Evolutionary conservation across 2,797 vertebrate species (phyloP), one percentile per base, ranked within the genome.

Genomic region (Paedocypris micromegethes): DNA sequence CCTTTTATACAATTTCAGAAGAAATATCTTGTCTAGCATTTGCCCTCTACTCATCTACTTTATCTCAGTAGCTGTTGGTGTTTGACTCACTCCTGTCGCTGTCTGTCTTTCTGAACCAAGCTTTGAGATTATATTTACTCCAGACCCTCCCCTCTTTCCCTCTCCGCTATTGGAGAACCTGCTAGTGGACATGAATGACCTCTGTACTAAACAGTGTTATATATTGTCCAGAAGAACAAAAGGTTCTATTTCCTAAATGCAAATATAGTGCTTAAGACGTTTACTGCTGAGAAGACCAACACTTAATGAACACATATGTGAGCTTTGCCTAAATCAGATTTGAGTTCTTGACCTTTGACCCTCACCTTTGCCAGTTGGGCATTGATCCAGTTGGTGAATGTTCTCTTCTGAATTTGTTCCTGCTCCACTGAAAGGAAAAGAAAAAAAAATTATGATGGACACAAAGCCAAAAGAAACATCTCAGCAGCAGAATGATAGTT

Each of bases 331-430:
- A 52, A 38, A 3, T 43, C 52, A 9, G 37, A 23, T 62, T 56
- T 63, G 7, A 66, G 9, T 6, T 23, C 5, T 8, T 49, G 40
- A 61, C 6, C 52, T 70, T 62, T 62, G 6, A 60, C 46, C 39
- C 42, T 91, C 79, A 98, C 96, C 94, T 96, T 98, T 72, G 88
- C 86, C 78, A 98, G 74, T 83, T 97, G 87, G 60, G 93, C 92
- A 74, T 98, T 98, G 81, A 98, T 88, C 96, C 96, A 98, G 81
- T 93, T 96, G 63, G 94, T 96, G 79, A 98, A 98, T 6, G 96
- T 94, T 79, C 92, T 94, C 86, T 97, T 98, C 87, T 98, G 96
- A 1, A 91, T 95, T 77, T 89, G 91, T 52, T 97, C 93, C 71
- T 97, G 93, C 63, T 98, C 90, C 72, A 92, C 96, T 98, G 74